Evolutionary conservation across 37 sponge, comb jelly and placozoan genomes (phyloP), one percentile per base, ranked within the genome.

Genomic region (Chondrilla cf. caribensis): DNA sequence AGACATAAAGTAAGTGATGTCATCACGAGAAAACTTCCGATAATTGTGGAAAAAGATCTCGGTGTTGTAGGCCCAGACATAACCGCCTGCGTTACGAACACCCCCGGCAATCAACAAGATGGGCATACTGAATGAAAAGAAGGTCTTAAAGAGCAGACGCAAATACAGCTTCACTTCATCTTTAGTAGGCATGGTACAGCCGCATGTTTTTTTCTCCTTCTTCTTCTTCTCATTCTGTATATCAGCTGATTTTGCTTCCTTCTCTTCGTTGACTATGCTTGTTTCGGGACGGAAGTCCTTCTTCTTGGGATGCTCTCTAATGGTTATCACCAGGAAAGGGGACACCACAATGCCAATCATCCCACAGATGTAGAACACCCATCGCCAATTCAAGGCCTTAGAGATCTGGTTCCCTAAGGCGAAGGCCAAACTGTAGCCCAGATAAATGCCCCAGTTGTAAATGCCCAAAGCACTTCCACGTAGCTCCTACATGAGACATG

Each of bases 21-120:
- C 43, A 7, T 79, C 62, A 3, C 22, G 25, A 43, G 14, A 57
- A 58, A 37, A 75, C 5, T 77, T 39, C 35, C 38, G 22, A 2
- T 76, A 58, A 22, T 58, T 33, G 25, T 85, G 15, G 71, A 90
- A 94, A 82, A 90, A 94, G n/a, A 81, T 58, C 67, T 94, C 81
- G 0, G 94, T 90, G 71, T 94, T 90, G 72, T 90, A 90, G 0
- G 89, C 94, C 91, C 91, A 94, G 36, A 94, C 94, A 68, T 94
- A 94, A 39, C 94, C 94, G 7, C 89, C 94, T 59, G 91, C 94
- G 31, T 94, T 90, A 0, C 94, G 58, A 19, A 94, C 79, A 2
- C 91, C 89, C 3, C 95, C 95, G 37, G 95, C 92, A 24, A 95
- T 80, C 57, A 89, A 92, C 21, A 95, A 80, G 29, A 87, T 29